phyloP scores from a whole-genome alignment of 2,797 vertebrate species.

The Mormyrops attenuatus region DNA sequence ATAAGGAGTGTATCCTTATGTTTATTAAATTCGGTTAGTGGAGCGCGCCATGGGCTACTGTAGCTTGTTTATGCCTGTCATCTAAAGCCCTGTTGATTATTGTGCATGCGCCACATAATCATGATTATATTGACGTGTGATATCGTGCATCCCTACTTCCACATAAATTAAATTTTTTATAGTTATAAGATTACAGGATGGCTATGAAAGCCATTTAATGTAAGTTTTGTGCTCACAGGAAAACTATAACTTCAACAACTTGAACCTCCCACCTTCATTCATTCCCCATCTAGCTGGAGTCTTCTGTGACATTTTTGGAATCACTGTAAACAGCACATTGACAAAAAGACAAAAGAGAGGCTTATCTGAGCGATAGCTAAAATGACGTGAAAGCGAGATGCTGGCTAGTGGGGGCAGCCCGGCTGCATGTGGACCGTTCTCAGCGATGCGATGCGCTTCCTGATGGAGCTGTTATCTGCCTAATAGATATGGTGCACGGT shows the following conservation, averaged over 20 bases:
- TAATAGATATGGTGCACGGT: background rate
- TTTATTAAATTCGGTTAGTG: no score
- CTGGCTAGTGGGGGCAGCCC: background rate
- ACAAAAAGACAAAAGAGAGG: background rate
- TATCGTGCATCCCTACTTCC: background rate
- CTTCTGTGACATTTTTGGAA: background rate
- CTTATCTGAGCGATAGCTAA: background rate
- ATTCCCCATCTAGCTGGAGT: background rate
- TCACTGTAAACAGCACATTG: background rate
- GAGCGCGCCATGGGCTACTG: no score
- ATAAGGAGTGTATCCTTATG: background rate
- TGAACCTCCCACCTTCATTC: background rate
- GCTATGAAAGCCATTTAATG: background rate
- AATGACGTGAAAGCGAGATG: background rate
- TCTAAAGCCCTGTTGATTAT: background rate
- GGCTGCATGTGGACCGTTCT: background rate
- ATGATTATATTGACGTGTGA: background rate
- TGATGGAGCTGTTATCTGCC: background rate
- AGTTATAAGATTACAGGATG: background rate
- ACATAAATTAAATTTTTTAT: background rate
- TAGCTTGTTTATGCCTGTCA: background rate
- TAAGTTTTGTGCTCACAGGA: background rate
- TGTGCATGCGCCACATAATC: background rate
- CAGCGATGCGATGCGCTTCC: background rate
- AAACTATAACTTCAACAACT: no score